These are phyloP conservation scores for Mionectes olivaceus DNA, from an alignment of 2,797 vertebrate genomes.

Conservation along the genomic window DNA sequence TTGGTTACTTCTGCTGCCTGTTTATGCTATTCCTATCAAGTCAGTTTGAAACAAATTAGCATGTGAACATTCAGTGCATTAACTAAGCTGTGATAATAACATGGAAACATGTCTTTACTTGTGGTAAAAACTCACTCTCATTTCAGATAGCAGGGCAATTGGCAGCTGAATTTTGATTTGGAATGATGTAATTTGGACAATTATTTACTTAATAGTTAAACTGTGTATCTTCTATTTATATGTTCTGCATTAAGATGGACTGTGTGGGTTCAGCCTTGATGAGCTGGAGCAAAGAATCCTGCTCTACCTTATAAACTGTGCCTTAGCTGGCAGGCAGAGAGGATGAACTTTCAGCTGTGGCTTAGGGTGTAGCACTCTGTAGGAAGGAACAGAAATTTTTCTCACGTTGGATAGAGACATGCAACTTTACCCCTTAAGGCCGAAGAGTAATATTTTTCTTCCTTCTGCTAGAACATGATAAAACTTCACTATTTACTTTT, in stretches of 20 bases:
- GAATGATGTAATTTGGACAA: conserved; percentile 14
- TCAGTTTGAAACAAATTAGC: neutral
- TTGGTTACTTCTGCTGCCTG: neutral
- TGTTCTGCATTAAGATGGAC: conserved; percentile 41
- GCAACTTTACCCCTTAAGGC: conserved; percentile 16
- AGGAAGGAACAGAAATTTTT: conserved; percentile 55
- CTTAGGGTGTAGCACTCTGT: conserved; percentile 41
- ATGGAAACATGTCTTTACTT: conserved; percentile 38
- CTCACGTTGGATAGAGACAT: conserved; percentile 26
- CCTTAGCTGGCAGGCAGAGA: conserved; percentile 23
- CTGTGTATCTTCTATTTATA: neutral
- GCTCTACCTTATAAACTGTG: conserved; percentile 13
- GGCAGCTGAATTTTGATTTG: conserved; percentile 16
- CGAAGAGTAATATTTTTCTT: neutral
- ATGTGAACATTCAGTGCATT: conserved; percentile 5
- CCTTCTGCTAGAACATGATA: neutral
- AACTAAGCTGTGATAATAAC: neutral
- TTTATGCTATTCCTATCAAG: neutral
- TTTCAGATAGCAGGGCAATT: conserved; percentile 38
- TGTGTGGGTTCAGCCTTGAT: conserved; percentile 22
- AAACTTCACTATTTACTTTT: neutral
- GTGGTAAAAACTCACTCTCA: conserved; percentile 26
- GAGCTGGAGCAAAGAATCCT: neutral
- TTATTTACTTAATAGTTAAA: conserved; percentile 43
- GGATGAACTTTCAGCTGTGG: conserved; percentile 9